Evolutionary conservation across 1,140 invertebrate species (phyloP).

Genomic region (Cyclargus thomasi): DNA sequence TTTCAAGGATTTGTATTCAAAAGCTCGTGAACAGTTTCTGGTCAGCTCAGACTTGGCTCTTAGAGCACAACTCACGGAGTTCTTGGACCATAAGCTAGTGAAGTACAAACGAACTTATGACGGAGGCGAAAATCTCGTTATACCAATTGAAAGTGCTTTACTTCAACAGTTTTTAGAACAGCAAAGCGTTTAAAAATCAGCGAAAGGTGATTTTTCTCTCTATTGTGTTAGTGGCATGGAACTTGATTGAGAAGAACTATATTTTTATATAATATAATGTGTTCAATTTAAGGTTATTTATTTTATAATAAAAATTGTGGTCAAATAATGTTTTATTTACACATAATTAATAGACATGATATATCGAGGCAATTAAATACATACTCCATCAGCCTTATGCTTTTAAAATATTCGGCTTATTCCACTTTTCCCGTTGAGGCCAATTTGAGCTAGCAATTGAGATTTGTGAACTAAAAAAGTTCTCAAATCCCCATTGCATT

Average conservation of each 20-base stretch:
- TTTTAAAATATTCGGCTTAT: too few species aligned
- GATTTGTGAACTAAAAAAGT: too few species aligned
- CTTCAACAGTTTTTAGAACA: slow-evolving; percentile 87
- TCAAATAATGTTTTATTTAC: not conserved
- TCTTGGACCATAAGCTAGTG: slow-evolving; percentile 93
- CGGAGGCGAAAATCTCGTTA: slow-evolving; percentile 86
- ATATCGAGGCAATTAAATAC: not conserved
- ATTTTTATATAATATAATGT: not conserved
- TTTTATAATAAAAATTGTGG: not conserved
- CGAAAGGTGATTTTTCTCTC: not conserved
- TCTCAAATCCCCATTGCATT: too few species aligned
- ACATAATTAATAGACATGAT: not conserved
- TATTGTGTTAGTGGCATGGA: too few species aligned
- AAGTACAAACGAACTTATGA: slow-evolving; percentile 86
- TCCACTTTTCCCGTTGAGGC: too few species aligned
- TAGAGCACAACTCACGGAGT: slow-evolving; percentile 92
- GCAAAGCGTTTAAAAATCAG: slow-evolving; percentile 28
- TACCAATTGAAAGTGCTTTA: slow-evolving; percentile 85
- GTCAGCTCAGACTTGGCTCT: slow-evolving; percentile 93
- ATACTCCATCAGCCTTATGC: too few species aligned
- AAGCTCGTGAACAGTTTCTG: slow-evolving; percentile 89
- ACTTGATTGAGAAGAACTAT: too few species aligned
- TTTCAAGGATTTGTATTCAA: slow-evolving; percentile 89
- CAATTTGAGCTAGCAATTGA: too few species aligned
- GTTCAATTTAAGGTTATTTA: slow-evolving; percentile 3